Conservation (phyloP, 1,140 invertebrate genomes). For the Hyposmocoma kahamanoa region DNA sequence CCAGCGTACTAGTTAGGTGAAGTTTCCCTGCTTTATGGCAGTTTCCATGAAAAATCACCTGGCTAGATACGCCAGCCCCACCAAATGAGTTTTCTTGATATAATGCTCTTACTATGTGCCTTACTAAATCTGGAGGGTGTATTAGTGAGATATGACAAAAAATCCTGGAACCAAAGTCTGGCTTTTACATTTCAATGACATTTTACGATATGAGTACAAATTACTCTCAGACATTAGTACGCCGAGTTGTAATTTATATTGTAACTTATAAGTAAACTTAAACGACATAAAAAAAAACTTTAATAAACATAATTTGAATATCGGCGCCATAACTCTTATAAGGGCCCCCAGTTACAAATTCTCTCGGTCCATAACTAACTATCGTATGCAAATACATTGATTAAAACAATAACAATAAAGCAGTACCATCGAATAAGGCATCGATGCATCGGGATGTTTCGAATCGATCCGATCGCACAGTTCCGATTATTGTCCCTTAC, state of each 20-base stretch:
- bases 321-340: background rate
- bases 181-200: no score
- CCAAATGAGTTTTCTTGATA: constrained; percentile 23
- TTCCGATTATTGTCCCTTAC: constrained; percentile 61
- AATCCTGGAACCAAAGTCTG: no score
- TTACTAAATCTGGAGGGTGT: no score
- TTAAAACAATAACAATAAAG: constrained; percentile 63
- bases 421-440: constrained; percentile 54
- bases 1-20: constrained; percentile 24
- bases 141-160: no score
- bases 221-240: no score
- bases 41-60: constrained; percentile 41
- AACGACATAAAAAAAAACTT: background rate
- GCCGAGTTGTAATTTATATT: no score
- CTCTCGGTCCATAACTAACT: constrained; percentile 3
- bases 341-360: background rate
- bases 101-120: no score
- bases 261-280: no score
- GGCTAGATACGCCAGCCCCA: constrained; percentile 11
- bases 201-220: no score
- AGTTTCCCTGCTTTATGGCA: constrained; percentile 33
- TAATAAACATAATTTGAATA: constrained; percentile 4
- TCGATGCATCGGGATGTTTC: constrained; percentile 29
- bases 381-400: constrained; percentile 51
- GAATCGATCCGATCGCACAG: constrained; percentile 29